Percentiles rank a stretch among this genome's conserved stretches.
Conservation (phyloP, 2,888 invertebrate genomes). For the Atherix ibis region DNA sequence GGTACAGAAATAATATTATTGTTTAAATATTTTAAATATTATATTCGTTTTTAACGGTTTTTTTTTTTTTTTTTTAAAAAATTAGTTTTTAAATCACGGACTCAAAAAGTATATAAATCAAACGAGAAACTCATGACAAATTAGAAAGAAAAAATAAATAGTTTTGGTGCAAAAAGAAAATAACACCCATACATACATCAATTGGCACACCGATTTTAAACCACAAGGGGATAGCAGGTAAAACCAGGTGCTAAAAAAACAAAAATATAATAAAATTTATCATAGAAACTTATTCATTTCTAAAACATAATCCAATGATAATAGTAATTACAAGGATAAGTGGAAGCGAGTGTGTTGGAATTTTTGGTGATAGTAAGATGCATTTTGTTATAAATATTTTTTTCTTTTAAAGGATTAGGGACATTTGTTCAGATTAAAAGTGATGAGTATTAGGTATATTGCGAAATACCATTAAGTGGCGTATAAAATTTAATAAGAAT, state of each 20-base stretch:
- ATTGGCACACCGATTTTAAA: conserved; percentile 8
- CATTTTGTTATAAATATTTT: no score
- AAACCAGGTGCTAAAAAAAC: conserved; percentile 7
- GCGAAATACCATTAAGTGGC: no score
- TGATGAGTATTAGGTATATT: no score
- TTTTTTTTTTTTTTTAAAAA: conserved; percentile 7
- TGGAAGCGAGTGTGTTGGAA: no score
- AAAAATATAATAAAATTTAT: neutral
- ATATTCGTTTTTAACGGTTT: conserved; percentile 1
- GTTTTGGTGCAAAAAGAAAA: conserved; percentile 3
- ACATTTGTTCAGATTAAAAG: no score
- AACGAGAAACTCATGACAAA: neutral
- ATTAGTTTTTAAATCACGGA: conserved; percentile 4
- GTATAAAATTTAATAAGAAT: no score
- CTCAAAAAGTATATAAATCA: no score
- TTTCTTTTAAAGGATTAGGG: no score
- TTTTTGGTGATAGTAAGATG: no score
- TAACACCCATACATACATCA: conserved; percentile 9
- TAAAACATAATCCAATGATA: conserved; percentile 3
- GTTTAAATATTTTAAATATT: neutral
- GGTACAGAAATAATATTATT: no score
- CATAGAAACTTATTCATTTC: conserved; percentile 2
- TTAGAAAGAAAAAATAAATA: neutral
- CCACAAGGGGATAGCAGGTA: conserved; percentile 7
- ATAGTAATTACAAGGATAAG: no score